Base-by-base conservation (phyloP, 1,140 invertebrate species). In the Aricia agestis region DNA sequence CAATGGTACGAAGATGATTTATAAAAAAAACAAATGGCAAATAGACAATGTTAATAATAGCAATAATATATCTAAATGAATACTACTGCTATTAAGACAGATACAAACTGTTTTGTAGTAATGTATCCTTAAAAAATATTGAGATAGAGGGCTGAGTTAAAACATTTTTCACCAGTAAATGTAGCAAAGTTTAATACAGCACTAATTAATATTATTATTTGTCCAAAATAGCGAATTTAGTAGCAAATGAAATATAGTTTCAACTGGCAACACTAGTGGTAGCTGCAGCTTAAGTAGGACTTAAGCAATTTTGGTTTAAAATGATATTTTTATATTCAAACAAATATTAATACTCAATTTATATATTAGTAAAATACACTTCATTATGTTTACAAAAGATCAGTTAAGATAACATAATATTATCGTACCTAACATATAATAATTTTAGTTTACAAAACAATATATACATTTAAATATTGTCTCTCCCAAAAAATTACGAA, bases 1-100 rank as follows among this genome's bases (percentile, higher is more conserved):
- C 68, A 72, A 68, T 74, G 72, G 71, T 72, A 52, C 45, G 13
- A 52, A 52, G 45, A 15, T 15, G 45, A 52, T 52, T 13, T 52
- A 52, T 52, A 52, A 11, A 52, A 52, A 1, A 52, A 52, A 52
- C 11, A 52, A 52, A 52, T 52, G 45, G 45, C 45, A 11, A 15
- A 45, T 45, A 32, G 32, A 32, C 32, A 32, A 32, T n/a, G n/a
- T n/a, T n/a, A 6, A 3, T 32, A 32, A 6, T 32, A 32, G 32
- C 32, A 32, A 45, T 45, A 15, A 52, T 52, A 15, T 42, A 42
- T 42, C 1, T 42, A 42, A 42, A 42, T 52, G 45, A 52, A 52
- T 13, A 15, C 2, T 52, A 52, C 13, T 52, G 45, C 45, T 52
- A 5, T 36, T 4, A 5, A 6, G 36, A 36, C 3, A 25, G 25